Base-by-base conservation (phyloP, 1,140 invertebrate genomes). In the Tetranychus cinnabarinus region DNA sequence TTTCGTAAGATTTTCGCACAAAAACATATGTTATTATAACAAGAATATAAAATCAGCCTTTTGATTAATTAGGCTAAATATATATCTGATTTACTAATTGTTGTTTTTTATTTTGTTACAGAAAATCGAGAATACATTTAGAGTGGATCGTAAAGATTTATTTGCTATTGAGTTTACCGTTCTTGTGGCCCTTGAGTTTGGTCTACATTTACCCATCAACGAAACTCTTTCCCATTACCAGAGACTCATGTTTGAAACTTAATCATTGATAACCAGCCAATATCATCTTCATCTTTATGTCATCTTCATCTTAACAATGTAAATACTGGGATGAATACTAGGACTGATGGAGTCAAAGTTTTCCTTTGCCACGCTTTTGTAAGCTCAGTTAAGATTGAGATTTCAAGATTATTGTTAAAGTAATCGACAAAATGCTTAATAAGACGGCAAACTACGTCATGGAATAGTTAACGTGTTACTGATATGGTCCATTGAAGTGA, bases 181-280 rank as follows among this genome's bases (percentile, higher is more conserved):
- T 57, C 75, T 96, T 33, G 88, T 96, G 52, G 88, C 89, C 1
- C 74, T 97, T 56, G 90, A 96, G 72, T 96, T 97, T 73, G 85
- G 86, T 35, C 77, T 97, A 56, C 90, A 93, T 74, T 77, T 92
- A 54, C 87, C 88, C 10, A 86, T 84, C 46, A 82, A 82, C 74
- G 87, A 95, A 75, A 81, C 96, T 61, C 82, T 87, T 75, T 88
- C 91, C 13, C 90, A 96, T 72, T 96, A 92, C 75, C 88, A 95
- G 73, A 79, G 90, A 64, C 78, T 97, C 12, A 56, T 56, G 55
- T 56, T 31, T 10, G 55, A 56, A n/a, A 56, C 55, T 6, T 56
- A 36, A 56, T 37, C 10, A 42, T 23, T 23, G 23, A 23, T 23
- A 42, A 5, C 39, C 39, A 6, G 5, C 10, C 39, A 5, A 6